phyloP scores from a whole-genome alignment of 2,888 invertebrate genomes.

The Eumacrocentrus americanus region DNA sequence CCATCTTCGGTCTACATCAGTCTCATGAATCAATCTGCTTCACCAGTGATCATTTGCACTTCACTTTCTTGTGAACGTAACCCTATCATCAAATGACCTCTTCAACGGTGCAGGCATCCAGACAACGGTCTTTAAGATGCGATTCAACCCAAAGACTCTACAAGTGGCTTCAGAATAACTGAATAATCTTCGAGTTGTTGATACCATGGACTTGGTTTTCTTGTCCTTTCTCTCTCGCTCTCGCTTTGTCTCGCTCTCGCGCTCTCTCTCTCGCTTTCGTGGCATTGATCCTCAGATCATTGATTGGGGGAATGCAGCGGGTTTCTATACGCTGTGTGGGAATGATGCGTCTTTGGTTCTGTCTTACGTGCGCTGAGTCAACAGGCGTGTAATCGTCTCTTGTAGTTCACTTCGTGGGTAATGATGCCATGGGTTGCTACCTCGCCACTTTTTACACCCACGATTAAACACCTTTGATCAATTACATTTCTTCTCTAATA shows the following conservation, averaged over 20 bases:
- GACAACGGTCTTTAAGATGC: too few species aligned
- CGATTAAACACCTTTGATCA: constrained; percentile 23
- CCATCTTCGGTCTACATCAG: constrained; percentile 52
- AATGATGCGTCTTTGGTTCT: constrained; percentile 42
- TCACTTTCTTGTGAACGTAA: background rate
- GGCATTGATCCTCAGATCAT: background rate
- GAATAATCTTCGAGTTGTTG: background rate
- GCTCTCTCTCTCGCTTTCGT: background rate
- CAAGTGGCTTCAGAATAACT: too few species aligned
- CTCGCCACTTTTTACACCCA: constrained; percentile 14
- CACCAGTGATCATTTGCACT: background rate
- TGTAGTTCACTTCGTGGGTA: constrained; percentile 10
- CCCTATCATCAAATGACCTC: too few species aligned
- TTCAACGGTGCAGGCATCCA: too few species aligned
- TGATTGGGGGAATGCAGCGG: constrained; percentile 46
- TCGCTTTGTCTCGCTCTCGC: background rate
- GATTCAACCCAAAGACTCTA: too few species aligned
- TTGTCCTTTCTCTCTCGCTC: too few species aligned
- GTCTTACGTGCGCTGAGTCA: background rate
- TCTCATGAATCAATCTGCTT: too few species aligned
- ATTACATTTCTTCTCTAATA: constrained; percentile 35
- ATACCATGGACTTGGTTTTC: too few species aligned
- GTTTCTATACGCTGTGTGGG: constrained; percentile 38
- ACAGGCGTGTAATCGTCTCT: background rate
- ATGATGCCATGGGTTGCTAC: constrained; percentile 28